Evolutionary conservation across 1,140 invertebrate genomes (phyloP), one percentile per base, ranked within the genome.

Genomic region (Saccostrea echinata): DNA sequence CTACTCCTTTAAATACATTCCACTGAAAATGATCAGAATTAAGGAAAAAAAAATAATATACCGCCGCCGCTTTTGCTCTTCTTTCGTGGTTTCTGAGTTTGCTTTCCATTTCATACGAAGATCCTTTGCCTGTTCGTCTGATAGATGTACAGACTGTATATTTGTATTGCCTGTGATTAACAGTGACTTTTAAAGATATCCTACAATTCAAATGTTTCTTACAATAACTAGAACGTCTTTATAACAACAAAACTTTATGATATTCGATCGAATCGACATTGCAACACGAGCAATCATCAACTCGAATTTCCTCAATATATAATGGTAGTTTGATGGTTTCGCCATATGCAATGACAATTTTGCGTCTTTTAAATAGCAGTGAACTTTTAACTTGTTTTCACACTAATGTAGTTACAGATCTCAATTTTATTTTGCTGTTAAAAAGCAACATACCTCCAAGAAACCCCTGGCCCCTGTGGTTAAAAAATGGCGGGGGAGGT

Each of bases 401-500:
- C 43, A 43, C 43, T 43, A 8, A 43, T 43, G 6, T 3, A 43
- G n/a, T n/a, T 43, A 43, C 6, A 43, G 43, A 43, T 43, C 43
- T 43, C 43, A 43, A 43, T 43, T 4, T 43, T 43, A 43, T 8
- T 43, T 43, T 43, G 1, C 43, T 43, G 43, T 21, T 2, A 61
- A 18, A 61, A 21, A 61, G n/a, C 18, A 61, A 61, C 18, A 18
- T 61, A 61, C 55, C 55, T 61, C n/a, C 1, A 61, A 21, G 1
- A 61, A 61, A 61, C 21, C 55, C 55, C 18, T 21, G 0, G 18
- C 18, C 55, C 18, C 55, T 61, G 55, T 21, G 27, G 68, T 76
- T 76, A 76, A 76, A 76, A 76, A 76, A 30, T 76, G 68, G 68
- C 68, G 68, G 68, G 68, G 33, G 68, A 76, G 13, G 12, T 33